Evolutionary conservation across 2,888 invertebrate species (phyloP).

Genomic region (Phengaris alcon): DNA sequence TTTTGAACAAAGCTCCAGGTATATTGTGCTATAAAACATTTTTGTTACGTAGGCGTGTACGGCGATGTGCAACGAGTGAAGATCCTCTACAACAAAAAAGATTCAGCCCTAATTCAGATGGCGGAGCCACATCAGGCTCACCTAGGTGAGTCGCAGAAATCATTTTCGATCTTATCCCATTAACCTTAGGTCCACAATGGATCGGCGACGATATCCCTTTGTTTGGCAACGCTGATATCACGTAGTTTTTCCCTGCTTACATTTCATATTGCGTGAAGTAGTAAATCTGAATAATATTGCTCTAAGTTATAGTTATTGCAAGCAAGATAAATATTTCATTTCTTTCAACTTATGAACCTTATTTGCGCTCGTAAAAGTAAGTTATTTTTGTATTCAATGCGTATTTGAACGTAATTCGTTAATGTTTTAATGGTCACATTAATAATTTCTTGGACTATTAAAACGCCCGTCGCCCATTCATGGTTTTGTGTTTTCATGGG

Average conservation of each 20-base stretch:
- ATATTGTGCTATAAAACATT: conserved; percentile 42
- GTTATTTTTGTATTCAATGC: conserved; percentile 19
- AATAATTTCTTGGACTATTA: conserved; percentile 23
- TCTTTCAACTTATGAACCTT: conserved; percentile 22
- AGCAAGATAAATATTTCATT: conserved; percentile 26
- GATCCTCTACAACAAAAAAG: conserved; percentile 99
- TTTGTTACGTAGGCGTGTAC: conserved; percentile 91
- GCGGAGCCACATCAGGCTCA: conserved; percentile 99
- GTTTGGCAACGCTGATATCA: conserved; percentile 52
- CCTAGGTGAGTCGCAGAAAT: conserved; percentile 82
- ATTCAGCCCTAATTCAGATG: conserved; percentile 99
- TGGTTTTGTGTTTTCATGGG: not conserved
- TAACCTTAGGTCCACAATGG: conserved; percentile 22
- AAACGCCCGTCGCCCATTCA: not conserved
- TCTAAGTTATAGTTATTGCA: conserved; percentile 33
- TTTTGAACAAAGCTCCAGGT: conserved; percentile 24
- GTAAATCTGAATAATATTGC: conserved; percentile 41
- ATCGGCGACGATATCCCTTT: conserved; percentile 39
- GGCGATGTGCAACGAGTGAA: conserved; percentile 99
- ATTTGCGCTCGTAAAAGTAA: conserved; percentile 19
- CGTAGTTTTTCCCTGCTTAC: conserved; percentile 48
- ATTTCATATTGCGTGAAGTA: conserved; percentile 42
- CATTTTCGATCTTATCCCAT: conserved; percentile 35
- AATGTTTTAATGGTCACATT: conserved; percentile 28
- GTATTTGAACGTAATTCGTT: conserved; percentile 8